Evolutionary conservation across 2,888 invertebrate genomes (phyloP), one percentile per base, ranked within the genome.

Genomic region (Sceliomorpha sp.): DNA sequence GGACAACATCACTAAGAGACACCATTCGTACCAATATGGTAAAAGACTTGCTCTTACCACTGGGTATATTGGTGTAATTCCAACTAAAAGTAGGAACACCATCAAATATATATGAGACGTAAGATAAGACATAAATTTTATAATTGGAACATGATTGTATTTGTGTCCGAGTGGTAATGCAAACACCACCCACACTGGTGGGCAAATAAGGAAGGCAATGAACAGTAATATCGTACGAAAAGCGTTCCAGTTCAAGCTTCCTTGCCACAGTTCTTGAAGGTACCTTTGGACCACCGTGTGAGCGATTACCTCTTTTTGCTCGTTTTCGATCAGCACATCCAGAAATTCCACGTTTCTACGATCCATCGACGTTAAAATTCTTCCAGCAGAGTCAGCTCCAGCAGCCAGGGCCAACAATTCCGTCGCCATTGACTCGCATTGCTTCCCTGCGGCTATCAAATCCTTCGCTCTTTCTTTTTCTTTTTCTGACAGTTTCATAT

Each of bases 61-160:
- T 45, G 95, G 94, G 89, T 95, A 95, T 70, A 96, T 93, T 47
- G 97, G 97, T 68, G 95, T 95, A 73, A 96, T 96, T 34, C 95
- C 96, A 63, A 96, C 96, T 79, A 98, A 91, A 77, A 96, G 93
- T 78, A 99, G 92, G 81, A 99, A 93, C 73, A 96, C 90, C 94
- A 99, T 98, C 77, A 99, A 93, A 89, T 98, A 98, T 81, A 99
- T 94, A 90, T 99, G 99, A 4, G 99, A 98, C 14, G 99, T 98
- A 80, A 99, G 92, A 89, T 99, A 99, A 36, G 98, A 98, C 96
- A 99, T 98, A 90, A 99, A 99, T 90, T 99, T 99, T 85, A 99
- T 98, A 85, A 99, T 98, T 60, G 99, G 99, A 82, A 99, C 97
- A 91, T 98, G 97, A 91, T 98, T 96, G 90, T 96, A 98, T 89